A percentile compares a stretch with the other conserved stretches of the same genome.
These are phyloP conservation scores for Sebastes glaucus DNA, from an alignment of 2,797 vertebrate species.

Conservation along the genomic window DNA sequence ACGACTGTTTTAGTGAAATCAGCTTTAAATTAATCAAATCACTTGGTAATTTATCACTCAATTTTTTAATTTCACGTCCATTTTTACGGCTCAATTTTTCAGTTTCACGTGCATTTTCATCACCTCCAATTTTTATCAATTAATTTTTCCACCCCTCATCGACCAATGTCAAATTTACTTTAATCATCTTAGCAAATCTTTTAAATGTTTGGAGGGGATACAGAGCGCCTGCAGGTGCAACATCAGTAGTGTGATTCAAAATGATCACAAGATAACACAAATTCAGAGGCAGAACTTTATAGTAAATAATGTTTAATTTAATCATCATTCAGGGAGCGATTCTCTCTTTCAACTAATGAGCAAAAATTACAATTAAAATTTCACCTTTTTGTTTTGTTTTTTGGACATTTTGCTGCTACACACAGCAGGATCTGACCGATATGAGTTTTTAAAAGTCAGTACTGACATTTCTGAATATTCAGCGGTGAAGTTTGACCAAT, in stretches of 20 bases:
- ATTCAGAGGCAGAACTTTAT: neutral
- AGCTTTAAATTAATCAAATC: too few species aligned
- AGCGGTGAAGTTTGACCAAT: neutral
- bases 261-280: neutral
- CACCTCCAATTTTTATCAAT: too few species aligned
- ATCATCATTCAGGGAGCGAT: neutral
- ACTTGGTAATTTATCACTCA: too few species aligned
- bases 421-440: neutral
- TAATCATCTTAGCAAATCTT: too few species aligned
- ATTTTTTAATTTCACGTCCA: too few species aligned
- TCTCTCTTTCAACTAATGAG: neutral
- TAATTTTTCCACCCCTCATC: too few species aligned
- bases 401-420: neutral
- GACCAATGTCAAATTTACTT: too few species aligned
- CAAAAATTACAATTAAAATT: neutral
- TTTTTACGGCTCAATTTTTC: too few species aligned
- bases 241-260: neutral
- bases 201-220: neutral
- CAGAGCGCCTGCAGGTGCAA: neutral
- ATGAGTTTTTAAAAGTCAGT: neutral
- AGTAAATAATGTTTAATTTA: neutral
- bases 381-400: neutral
- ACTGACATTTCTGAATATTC: neutral
- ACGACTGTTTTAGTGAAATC: too few species aligned
- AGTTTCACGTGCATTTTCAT: too few species aligned